Evolutionary conservation across 2,113 vertebrate genomes (phyloP).

Genomic region (Cavia aperea): DNA sequence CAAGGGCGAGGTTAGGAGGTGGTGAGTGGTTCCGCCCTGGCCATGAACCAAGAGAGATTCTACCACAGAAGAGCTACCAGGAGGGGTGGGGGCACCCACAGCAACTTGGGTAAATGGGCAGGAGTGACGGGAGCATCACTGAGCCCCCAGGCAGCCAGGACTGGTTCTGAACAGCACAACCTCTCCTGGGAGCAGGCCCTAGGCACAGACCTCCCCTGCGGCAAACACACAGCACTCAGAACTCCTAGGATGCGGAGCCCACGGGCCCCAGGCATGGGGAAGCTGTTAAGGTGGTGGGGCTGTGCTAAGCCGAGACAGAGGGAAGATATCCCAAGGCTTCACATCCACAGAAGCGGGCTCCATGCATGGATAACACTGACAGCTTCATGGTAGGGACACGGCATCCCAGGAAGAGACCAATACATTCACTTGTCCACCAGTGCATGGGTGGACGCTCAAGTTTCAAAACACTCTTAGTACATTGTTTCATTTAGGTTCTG

Average conservation of each 20-base stretch:
- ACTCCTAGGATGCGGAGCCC: not conserved
- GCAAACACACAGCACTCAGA: not conserved
- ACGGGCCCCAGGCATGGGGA: fast-evolving
- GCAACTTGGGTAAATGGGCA: too few relatives aligned
- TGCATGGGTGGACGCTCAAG: not conserved
- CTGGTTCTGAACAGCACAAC: not conserved
- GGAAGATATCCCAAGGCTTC: not conserved
- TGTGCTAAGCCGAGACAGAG: not conserved
- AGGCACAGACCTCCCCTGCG: too few relatives aligned
- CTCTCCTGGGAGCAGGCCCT: not conserved
- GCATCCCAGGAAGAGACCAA: fast-evolving
- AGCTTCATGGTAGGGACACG: too few relatives aligned
- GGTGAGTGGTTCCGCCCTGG: too few relatives aligned
- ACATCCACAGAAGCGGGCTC: too few relatives aligned
- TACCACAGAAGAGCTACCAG: not conserved
- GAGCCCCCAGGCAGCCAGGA: not conserved
- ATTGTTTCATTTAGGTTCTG: not conserved
- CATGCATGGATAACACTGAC: not conserved
- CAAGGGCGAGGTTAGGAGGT: too few relatives aligned
- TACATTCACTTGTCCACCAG: not conserved
- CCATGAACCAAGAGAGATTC: not conserved
- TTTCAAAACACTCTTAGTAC: not conserved
- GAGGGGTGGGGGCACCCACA: fast-evolving
- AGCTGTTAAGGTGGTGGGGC: fast-evolving
- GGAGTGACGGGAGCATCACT: fast-evolving